These are phyloP conservation scores for Hirtodrosophila alboralis DNA, from an alignment of 2,888 invertebrate species.

Conservation along the genomic window DNA sequence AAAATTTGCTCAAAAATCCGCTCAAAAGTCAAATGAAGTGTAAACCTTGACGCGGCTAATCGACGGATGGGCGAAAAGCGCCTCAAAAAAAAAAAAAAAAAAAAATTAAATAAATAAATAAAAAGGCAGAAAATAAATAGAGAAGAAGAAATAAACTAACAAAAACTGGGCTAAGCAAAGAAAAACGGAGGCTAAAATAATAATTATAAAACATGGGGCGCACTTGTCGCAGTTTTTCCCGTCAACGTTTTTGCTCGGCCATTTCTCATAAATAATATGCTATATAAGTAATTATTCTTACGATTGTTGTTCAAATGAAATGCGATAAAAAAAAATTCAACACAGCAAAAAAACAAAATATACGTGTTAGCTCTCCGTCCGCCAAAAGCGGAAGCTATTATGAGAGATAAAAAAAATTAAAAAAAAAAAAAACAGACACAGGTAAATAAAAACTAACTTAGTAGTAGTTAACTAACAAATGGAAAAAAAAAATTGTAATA, in stretches of 20 bases:
- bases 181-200: conserved; percentile 52
- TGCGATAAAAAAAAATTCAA: not conserved
- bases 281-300: conserved; percentile 53
- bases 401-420: conserved; percentile 49
- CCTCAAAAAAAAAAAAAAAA: not conserved
- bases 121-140: conserved; percentile 26
- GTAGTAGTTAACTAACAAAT: conserved; percentile 24
- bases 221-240: conserved; percentile 16
- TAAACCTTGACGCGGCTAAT: conserved; percentile 47
- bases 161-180: conserved; percentile 55
- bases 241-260: conserved; percentile 1
- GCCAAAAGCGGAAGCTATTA: conserved; percentile 61
- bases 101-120: not conserved
- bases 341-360: not conserved
- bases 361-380: conserved; percentile 19
- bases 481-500: conserved; percentile 9
- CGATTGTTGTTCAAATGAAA: conserved; percentile 30
- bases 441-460: conserved; percentile 28
- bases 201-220: conserved; percentile 33
- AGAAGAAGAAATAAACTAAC: conserved; percentile 12
- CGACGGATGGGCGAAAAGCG: conserved; percentile 42
- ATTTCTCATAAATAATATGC: conserved; percentile 47
- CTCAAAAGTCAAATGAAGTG: conserved; percentile 44
- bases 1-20: conserved; percentile 21
- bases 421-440: conserved; percentile 9